Base-by-base conservation (phyloP, 2,113 vertebrate genomes). In the Chionomys nivalis region DNA sequence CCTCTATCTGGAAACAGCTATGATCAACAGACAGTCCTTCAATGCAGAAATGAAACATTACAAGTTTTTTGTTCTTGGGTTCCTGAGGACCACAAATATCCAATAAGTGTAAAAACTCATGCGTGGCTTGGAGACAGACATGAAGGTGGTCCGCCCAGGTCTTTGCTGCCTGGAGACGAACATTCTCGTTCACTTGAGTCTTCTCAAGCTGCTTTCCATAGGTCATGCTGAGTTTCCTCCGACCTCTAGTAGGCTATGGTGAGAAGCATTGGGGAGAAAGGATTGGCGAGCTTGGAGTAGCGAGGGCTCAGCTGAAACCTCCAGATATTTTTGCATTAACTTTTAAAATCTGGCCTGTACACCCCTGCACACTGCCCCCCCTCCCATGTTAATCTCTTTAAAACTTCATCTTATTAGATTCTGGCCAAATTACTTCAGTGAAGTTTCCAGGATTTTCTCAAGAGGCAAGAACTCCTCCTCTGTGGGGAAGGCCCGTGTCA, bases 371-470 rank as follows among this genome's bases (percentile, higher is more conserved):
- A 3, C 11, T 23, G 16, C 77, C n/a, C 1, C n/a, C 21, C 52
- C 4, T n/a, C 44, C 28, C 33, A 24, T 42, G n/a, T 42, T 26
- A 31, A 26, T 42, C 68, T 44, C 76, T 81, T 39, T 78, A 92
- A 94, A 85, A 63, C 14, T 52, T 93, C 21, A 21, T 68, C 39
- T 94, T 88, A 55, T 87, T 90, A 90, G 70, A 79, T 79, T 93
- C 77, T 72, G 39, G 17, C 61, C 88, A 79, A 76, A 94, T 93
- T 72, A 23, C 76, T 90, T 87, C n/a, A 94, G 28, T 47, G 75
- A 63, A 68, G 92, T 90, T 96, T 94, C 76, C 23, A 83, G 75
- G 58, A 86, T 21, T 92, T 90, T 93, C 58, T 23, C 3, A 92
- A 75, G 72, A 76, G 42, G 49, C 47, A 16, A 66, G 55, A 23